Base-by-base conservation (phyloP, 2,113 vertebrate genomes). In the Donacobius atricapilla region DNA sequence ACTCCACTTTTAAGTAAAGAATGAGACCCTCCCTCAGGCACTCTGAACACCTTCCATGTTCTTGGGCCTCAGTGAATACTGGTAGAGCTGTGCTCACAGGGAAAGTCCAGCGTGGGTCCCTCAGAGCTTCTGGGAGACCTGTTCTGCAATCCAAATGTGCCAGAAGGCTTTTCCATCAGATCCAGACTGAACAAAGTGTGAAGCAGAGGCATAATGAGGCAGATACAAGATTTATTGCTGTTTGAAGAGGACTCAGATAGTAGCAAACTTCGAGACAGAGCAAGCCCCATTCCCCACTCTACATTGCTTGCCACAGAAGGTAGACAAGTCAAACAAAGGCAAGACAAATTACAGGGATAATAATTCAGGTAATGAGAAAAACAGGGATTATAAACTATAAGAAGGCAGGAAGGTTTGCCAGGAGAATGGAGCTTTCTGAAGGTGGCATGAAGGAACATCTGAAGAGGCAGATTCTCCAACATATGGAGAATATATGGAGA, bases 301-400 rank as follows among this genome's bases (percentile, higher is more conserved):
- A 33, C 70, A 47, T 21, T 69, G 13, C 57, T 83, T 94, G 27
- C 28, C 40, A 40, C 1, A 2, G 68, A 87, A 94, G 48, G 53
- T 76, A 89, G 81, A 50, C 48, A 82, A 83, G 45, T 72, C 45
- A 92, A 93, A 91, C 13, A 77, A 91, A 91, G 60, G 65, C 61
- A 85, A 95, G 81, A 91, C 23, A 91, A 93, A 89, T 91, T 87
- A 65, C 15, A 70, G 35, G 48, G 66, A 83, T 94, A 85, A 83
- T 60, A 83, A 89, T 60, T 87, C 44, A 83, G 50, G n/a, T 72
- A 39, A 89, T 79, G 37, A 91, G 65, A 83, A 84, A 92, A 87
- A 33, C 13, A 82, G 42, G 44, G 53, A 91, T 94, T 91, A 79
- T 42, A 37, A 63, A 76, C 57, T 24, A 79, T 87, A 27, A 91